Conservation (phyloP, 2,888 invertebrate genomes). For the Achlya flavicornis region DNA sequence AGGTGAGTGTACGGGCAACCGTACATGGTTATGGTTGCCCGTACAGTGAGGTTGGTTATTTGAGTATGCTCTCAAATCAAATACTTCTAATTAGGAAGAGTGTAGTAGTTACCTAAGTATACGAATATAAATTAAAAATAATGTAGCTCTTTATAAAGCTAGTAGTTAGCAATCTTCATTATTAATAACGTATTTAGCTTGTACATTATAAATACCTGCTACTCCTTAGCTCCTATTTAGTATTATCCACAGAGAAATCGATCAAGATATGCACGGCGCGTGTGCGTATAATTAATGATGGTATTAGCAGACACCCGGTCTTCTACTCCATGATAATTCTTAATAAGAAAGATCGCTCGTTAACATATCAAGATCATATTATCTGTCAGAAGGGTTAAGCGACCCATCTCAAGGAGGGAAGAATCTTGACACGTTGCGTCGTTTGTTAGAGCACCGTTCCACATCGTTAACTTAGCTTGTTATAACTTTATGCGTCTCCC, state of each 20-base stretch:
- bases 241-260: neutral
- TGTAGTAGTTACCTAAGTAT: too few relatives aligned
- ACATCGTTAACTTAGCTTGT: slow-evolving; percentile 77
- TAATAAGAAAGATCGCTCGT: slow-evolving; percentile 22
- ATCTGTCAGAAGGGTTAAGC: slow-evolving; percentile 28
- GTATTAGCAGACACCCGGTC: neutral
- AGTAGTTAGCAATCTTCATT: slow-evolving; percentile 10
- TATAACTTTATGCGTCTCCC: slow-evolving; percentile 69
- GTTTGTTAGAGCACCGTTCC: slow-evolving; percentile 58
- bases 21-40: too few relatives aligned
- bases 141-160: neutral
- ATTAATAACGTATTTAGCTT: slow-evolving; percentile 18
- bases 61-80: too few relatives aligned
- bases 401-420: slow-evolving; percentile 32
- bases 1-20: too few relatives aligned
- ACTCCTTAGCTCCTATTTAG: neutral
- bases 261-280: neutral
- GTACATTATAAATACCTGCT: neutral
- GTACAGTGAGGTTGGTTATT: too few relatives aligned
- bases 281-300: slow-evolving; percentile 5
- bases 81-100: too few relatives aligned
- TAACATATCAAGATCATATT: slow-evolving; percentile 41
- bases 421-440: slow-evolving; percentile 53
- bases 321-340: neutral
- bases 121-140: neutral